Base-by-base conservation (phyloP, 2,888 invertebrate genomes). In the Lasioglossum villosulum region DNA sequence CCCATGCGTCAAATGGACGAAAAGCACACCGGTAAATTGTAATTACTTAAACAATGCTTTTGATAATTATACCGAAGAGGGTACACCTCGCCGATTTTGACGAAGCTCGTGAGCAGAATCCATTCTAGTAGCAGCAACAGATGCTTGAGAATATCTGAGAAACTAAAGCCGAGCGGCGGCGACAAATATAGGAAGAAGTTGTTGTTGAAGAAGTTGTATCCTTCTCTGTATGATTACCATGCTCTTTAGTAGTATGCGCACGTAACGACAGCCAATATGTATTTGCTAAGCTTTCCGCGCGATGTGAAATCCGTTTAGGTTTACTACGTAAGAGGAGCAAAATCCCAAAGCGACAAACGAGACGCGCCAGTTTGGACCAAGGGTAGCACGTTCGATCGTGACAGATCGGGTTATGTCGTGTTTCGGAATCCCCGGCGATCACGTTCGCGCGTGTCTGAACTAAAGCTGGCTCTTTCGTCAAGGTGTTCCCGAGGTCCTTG, bases 301-400 rank as follows among this genome's bases (percentile, higher is more conserved):
- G 59, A 73, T 39, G 66, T 82, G 77, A 79, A 80, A 78, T 80
- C 82, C 86, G 73, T 75, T 84, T 70, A 78, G 82, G 78, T 72
- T 39, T 52, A 30, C 52, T 63, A 63, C 75, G 42, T 19, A 48
- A 71, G 39, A 52, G 56, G 45, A 39, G 78, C 66, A 45, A 80
- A 77, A 73, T 75, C 56, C 68, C 39, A 30, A 8, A 45, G 56
- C 63, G 84, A 70, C 70, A 59, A 82, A 42, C 45, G 68, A 42
- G 45, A 45, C 34, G 71, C 71, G 70, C 48, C 70, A 70, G 75
- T 71, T 42, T 68, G 34, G 52, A n/a, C 37, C 30, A 19, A 4
- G 14, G 45, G 27, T 68, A 27, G 59, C 56, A 77, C 78, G 59
- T 75, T 39, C 39, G 19, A 4, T 23, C 81, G 52, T 72, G 75